Evolutionary conservation across 1,140 invertebrate species (phyloP), one percentile per base, ranked within the genome.

Genomic region (Saccostrea echinata): DNA sequence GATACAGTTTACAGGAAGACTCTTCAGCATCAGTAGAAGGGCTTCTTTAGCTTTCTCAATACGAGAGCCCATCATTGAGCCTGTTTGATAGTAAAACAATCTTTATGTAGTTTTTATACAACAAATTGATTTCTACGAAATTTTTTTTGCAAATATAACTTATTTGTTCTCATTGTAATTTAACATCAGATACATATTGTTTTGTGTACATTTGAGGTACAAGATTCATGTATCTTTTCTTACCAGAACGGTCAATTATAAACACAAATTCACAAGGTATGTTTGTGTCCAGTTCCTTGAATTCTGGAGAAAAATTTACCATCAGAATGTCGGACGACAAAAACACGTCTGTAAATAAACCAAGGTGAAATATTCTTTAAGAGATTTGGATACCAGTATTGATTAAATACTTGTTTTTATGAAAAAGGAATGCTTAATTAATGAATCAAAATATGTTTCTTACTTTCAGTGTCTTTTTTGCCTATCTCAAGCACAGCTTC

Each of bases 161-260:
- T n/a, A n/a, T n/a, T n/a, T n/a, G n/a, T n/a, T n/a, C n/a, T n/a
- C n/a, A n/a, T n/a, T n/a, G n/a, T n/a, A n/a, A n/a, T n/a, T n/a
- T n/a, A n/a, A n/a, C n/a, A n/a, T n/a, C n/a, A n/a, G n/a, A n/a
- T n/a, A n/a, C n/a, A n/a, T n/a, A n/a, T n/a, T n/a, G n/a, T 43
- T 43, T 43, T 43, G 43, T 43, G 43, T 43, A 43, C 9, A 43
- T 43, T 9, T 43, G 43, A 43, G 43, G 9, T 43, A 43, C 43
- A 24, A 43, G 27, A 43, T 24, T 61, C 13, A 3, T n/a, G n/a
- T n/a, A n/a, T n/a, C n/a, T n/a, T 21, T 82, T 53, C 53, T 57
- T 88, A 90, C 90, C 88, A 61, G 90, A 90, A 52, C 90, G 52
- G 71, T 90, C 90, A 30, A 90, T 81, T 21, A 90, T 68, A 57